phyloP scores from a whole-genome alignment of 2,888 invertebrate genomes.

The Lobophora halterata region DNA sequence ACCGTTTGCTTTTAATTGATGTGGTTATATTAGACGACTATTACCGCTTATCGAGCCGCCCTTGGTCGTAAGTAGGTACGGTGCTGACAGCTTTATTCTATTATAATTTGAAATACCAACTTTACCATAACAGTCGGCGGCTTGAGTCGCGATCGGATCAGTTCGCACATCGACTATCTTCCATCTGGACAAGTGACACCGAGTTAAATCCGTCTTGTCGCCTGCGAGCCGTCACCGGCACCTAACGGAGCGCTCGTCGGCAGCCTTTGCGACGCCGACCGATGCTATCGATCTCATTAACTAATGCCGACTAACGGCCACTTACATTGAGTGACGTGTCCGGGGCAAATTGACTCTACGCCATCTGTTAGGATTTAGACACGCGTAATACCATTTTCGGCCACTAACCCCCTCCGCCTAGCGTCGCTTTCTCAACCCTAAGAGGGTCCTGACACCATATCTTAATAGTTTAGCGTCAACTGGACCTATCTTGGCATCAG shows the following conservation, averaged over 20 bases:
- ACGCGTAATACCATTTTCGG: slow-evolving; percentile 38
- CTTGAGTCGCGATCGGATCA: slow-evolving; percentile 19
- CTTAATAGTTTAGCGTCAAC: no score
- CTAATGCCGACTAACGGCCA: slow-evolving; percentile 63
- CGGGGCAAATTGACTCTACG: slow-evolving; percentile 58
- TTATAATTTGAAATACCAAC: slow-evolving; percentile 22
- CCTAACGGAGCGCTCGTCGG: slow-evolving; percentile 49
- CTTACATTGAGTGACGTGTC: slow-evolving; percentile 76
- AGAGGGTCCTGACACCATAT: no score
- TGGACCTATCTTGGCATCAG: no score
- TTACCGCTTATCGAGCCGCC: slow-evolving; percentile 14
- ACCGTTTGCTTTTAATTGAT: slow-evolving; percentile 15
- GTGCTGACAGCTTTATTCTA: slow-evolving; percentile 23
- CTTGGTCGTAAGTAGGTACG: slow-evolving; percentile 9
- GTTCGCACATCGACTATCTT: slow-evolving; percentile 34
- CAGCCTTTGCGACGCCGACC: slow-evolving; percentile 52
- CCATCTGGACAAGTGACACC: slow-evolving; percentile 32
- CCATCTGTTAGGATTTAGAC: slow-evolving; percentile 21
- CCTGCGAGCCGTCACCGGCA: slow-evolving; percentile 48
- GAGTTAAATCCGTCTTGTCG: slow-evolving; percentile 38
- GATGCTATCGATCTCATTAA: slow-evolving; percentile 61
- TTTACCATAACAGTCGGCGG: slow-evolving; percentile 19
- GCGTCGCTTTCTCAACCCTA: no score
- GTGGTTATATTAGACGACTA: slow-evolving; percentile 16
- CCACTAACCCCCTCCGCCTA: slow-evolving; percentile 8